phyloP scores from a whole-genome alignment of 2,113 vertebrate genomes.

The Fregetta grallaria region DNA sequence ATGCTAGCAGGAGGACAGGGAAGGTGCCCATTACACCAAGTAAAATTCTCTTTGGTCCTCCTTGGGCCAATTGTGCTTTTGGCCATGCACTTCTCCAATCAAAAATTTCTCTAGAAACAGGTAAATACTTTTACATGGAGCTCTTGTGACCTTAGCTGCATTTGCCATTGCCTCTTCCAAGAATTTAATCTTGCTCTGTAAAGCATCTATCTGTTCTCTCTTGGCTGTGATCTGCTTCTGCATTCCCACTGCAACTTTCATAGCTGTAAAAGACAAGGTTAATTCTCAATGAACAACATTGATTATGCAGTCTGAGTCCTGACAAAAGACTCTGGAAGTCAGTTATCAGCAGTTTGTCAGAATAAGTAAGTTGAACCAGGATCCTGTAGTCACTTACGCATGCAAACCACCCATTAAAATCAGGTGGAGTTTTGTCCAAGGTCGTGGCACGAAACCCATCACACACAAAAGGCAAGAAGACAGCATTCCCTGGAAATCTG shows the following conservation, averaged over 20 bases:
- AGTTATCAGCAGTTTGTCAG: neutral
- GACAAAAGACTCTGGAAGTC: neutral
- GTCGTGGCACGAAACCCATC: neutral
- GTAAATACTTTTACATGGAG: neutral
- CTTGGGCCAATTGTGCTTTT: neutral
- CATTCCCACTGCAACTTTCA: constrained; percentile 83
- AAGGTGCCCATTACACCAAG: neutral
- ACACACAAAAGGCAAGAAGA: neutral
- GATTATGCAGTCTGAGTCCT: neutral
- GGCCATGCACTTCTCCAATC: neutral
- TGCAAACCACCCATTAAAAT: neutral
- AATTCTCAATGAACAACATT: neutral
- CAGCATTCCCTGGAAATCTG: neutral
- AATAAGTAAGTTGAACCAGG: neutral
- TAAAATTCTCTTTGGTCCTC: neutral
- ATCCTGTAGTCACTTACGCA: neutral
- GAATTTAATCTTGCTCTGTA: constrained; percentile 83
- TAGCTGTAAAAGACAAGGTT: constrained; percentile 63
- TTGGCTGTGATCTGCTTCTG: constrained; percentile 85
- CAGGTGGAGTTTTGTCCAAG: neutral
- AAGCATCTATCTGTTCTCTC: constrained; percentile 80
- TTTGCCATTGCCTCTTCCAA: constrained; percentile 81
- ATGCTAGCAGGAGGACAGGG: neutral
- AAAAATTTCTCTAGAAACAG: neutral
- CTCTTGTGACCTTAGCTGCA: constrained; percentile 71